These are phyloP conservation scores for Hanleya hanleyi DNA, from an alignment of 2,888 invertebrate species.

Conservation along the genomic window DNA sequence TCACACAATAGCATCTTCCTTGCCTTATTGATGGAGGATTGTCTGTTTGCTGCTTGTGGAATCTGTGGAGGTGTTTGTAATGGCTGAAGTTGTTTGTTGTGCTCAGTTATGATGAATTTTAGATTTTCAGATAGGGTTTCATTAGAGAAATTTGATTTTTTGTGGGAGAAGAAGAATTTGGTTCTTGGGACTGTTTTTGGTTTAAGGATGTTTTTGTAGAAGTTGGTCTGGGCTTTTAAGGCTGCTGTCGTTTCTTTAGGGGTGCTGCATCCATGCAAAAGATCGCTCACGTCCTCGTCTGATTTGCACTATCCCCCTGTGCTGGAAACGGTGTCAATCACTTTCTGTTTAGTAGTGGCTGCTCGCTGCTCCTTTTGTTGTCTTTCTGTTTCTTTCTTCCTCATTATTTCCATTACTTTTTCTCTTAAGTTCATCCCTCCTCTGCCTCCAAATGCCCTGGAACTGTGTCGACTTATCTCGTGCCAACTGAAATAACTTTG, in stretches of 20 bases:
- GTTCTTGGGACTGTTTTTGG: not conserved
- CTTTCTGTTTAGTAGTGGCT: not conserved
- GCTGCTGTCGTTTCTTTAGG: not conserved
- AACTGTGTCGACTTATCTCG: no score
- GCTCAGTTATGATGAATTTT: not conserved
- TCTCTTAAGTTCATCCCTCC: no score
- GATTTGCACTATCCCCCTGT: not conserved
- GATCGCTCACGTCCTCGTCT: not conserved
- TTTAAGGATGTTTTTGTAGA: not conserved
- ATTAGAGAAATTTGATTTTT: not conserved
- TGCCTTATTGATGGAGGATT: no score
- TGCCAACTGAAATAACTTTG: no score
- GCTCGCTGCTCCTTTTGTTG: not conserved
- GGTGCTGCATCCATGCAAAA: not conserved
- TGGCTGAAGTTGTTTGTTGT: no score
- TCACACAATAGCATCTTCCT: not conserved
- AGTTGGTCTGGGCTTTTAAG: not conserved
- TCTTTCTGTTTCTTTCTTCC: no score
- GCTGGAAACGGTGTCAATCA: not conserved
- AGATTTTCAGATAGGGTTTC: not conserved
- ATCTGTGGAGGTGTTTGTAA: no score
- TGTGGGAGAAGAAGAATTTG: not conserved
- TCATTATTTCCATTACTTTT: no score
- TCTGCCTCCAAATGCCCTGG: not conserved
- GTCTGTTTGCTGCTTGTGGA: no score